Evolutionary conservation across 2,888 invertebrate genomes (phyloP), one percentile per base, ranked within the genome.

Genomic region (Chrysodeixis includens): DNA sequence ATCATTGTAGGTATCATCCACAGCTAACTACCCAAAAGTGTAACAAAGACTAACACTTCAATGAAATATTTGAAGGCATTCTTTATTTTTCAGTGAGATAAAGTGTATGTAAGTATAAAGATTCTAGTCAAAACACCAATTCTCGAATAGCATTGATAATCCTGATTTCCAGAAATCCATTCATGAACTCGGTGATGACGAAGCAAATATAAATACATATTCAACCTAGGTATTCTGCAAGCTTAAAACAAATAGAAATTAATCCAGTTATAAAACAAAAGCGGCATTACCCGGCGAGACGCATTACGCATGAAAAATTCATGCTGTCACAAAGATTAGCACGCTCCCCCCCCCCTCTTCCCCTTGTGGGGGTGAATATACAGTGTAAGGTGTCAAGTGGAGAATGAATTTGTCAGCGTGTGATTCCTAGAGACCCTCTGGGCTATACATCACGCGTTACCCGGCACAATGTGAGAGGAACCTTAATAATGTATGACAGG

Each of bases 401-500:
- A 81, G 88, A 88, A 92, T 91, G 92, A 92, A 92, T 93, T 92
- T 92, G 92, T 92, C 92, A 90, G 87, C 82, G 82, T 84, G 89
- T 89, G 91, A 92, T 88, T 91, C 88, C 82, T 83, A 77, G 82
- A 80, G 79, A 86, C 84, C 86, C 89, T 85, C 84, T 87, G 83
- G 60, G 78, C 83, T 59, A 89, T 92, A 89, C 84, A 89, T 92
- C 90, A 91, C 83, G 58, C 69, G 62, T 6, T 46, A 67, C 64
- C 58, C 74, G 78, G 74, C 26, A 69, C 76, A 78, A 70, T 67
- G 64, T 69, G 40, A 66, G 78, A 62, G 69, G 58, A 77, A 59
- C 78, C 62, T 77, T 61, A 74, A 76, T 66, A 71, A 63, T 74
- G 16, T 56, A 76, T 58, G 58, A n/a, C 35, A 80, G 46, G 67